These are phyloP conservation scores for Gallinago media DNA, from an alignment of 2,113 vertebrate species.

Conservation along the genomic window DNA sequence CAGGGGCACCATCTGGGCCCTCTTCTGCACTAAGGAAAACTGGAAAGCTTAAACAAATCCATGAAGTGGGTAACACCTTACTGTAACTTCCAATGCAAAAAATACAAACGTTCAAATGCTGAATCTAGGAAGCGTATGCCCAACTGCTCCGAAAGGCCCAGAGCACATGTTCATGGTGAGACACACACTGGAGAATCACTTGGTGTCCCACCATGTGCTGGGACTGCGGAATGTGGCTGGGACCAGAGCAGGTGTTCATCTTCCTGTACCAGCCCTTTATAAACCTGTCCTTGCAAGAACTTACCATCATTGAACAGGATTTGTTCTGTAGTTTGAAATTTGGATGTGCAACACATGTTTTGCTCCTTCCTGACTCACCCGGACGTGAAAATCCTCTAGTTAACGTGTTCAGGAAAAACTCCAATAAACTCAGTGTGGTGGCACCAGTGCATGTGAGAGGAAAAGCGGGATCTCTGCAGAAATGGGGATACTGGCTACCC, in stretches of 20 bases:
- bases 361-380: background rate
- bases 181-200: background rate
- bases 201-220: background rate
- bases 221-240: background rate
- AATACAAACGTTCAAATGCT: background rate
- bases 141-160: background rate
- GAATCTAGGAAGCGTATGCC: background rate
- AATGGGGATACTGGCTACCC: background rate
- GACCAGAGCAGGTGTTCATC: background rate
- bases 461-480: background rate
- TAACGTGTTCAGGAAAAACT: background rate
- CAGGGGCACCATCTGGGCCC: background rate
- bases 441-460: background rate
- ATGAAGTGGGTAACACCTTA: background rate
- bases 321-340: background rate
- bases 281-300: background rate
- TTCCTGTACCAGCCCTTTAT: background rate
- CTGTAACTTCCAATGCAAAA: background rate
- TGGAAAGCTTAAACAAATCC: background rate
- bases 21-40: background rate
- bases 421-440: background rate
- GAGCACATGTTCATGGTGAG: fast-evolving
- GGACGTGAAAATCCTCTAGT: background rate
- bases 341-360: background rate
- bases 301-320: background rate